A percentile compares a stretch with the other conserved stretches of the same genome.
Evolutionary conservation across 2,797 vertebrate species (phyloP).

Genomic region (Eutrigla gurnardus): DNA sequence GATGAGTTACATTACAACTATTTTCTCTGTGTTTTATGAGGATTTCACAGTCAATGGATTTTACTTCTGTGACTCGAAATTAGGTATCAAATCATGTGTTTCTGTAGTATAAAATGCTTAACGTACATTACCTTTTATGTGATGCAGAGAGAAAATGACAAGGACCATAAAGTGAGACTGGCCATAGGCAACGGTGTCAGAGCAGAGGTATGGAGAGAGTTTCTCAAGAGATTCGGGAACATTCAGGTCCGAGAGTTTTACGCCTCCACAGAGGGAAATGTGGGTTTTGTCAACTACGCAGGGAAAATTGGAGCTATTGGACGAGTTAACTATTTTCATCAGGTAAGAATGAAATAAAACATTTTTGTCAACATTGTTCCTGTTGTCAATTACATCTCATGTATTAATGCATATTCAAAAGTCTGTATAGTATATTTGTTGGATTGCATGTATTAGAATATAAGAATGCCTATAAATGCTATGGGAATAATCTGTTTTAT

Average conservation of each 20-base stretch:
- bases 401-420: neutral
- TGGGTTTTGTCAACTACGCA: constrained; percentile 89
- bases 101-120: neutral
- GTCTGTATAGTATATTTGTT: neutral
- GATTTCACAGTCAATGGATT: neutral
- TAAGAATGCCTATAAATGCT: neutral
- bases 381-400: neutral
- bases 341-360: constrained; percentile 71
- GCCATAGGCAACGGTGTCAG: constrained; percentile 90
- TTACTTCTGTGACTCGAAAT: neutral
- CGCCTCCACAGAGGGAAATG: constrained; percentile 90
- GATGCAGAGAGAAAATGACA: constrained; percentile 86
- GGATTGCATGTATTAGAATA: neutral
- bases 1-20: neutral
- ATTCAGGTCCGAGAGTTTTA: constrained; percentile 89
- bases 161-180: constrained; percentile 86
- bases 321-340: constrained; percentile 85
- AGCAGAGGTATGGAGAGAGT: constrained; percentile 90
- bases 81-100: neutral
- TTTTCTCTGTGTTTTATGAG: neutral
- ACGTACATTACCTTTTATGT: constrained; percentile 9
- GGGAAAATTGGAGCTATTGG: constrained; percentile 89
- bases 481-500: neutral
- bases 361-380: neutral
- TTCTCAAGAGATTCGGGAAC: constrained; percentile 87